A percentile compares a stretch with the other conserved stretches of the same genome.
These are phyloP conservation scores for Nemurella pictetii DNA, from an alignment of 2,888 invertebrate species.

Conservation along the genomic window DNA sequence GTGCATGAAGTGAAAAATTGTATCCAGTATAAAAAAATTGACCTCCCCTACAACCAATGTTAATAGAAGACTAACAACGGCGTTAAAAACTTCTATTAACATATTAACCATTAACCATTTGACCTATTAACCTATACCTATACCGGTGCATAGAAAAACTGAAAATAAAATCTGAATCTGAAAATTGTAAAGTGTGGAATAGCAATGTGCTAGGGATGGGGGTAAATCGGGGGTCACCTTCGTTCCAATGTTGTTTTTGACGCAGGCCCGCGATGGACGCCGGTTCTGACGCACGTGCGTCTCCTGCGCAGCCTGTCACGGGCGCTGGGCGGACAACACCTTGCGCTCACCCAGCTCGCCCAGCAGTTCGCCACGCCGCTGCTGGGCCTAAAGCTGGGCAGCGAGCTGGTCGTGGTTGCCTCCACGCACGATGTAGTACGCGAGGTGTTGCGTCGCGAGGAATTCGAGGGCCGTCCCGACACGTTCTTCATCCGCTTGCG, in stretches of 20 bases:
- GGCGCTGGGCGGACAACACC: constrained; percentile 56
- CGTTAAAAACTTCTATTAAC: too few species aligned
- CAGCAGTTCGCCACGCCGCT: constrained; percentile 57
- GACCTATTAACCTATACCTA: too few species aligned
- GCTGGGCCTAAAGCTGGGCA: constrained; percentile 61
- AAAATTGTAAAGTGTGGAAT: background rate
- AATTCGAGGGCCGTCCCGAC: constrained; percentile 67
- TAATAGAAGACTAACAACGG: too few species aligned
- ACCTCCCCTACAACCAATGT: too few species aligned
- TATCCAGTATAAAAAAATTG: too few species aligned
- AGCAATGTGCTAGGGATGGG: background rate
- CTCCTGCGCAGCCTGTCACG: constrained; percentile 49
- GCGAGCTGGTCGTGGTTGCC: constrained; percentile 58
- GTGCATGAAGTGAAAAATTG: too few species aligned
- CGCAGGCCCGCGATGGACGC: constrained; percentile 55
- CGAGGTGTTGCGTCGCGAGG: constrained; percentile 60
- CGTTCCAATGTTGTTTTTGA: too few species aligned
- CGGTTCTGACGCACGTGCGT: constrained; percentile 53
- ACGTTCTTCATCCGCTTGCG: constrained; percentile 65
- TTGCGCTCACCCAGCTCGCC: constrained; percentile 56
- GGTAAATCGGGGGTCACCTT: too few species aligned
- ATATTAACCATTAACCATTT: too few species aligned
- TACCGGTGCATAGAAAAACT: too few species aligned
- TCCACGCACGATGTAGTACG: constrained; percentile 58
- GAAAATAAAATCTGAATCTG: too few species aligned